Conservation (phyloP, 1,140 invertebrate genomes). For the Heliconius himera region DNA sequence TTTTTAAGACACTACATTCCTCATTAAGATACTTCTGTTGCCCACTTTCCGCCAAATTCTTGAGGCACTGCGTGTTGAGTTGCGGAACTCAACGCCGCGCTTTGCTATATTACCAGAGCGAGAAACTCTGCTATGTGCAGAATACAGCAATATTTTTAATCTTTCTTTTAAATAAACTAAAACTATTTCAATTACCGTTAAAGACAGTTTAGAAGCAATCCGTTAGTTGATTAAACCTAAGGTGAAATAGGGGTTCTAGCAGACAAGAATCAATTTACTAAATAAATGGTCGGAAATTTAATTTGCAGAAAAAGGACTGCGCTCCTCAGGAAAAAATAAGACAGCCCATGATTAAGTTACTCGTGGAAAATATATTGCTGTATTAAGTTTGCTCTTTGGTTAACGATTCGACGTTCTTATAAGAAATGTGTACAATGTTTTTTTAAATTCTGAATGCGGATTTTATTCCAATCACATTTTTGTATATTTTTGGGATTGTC, state of each 20-base stretch:
- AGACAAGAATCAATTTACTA: slow-evolving; percentile 29
- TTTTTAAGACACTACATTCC: no score
- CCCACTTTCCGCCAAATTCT: no score
- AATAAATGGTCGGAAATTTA: slow-evolving; percentile 35
- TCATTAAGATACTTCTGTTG: no score
- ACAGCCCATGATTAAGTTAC: slow-evolving; percentile 21
- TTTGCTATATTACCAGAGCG: no score
- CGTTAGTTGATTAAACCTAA: slow-evolving; percentile 28
- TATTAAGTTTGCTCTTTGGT: slow-evolving; percentile 1
- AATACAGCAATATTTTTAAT: no score
- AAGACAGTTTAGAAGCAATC: slow-evolving; percentile 23
- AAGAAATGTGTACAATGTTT: not conserved
- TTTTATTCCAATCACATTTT: no score
- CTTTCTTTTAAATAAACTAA: not conserved
- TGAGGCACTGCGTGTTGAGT: no score
- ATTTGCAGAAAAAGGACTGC: slow-evolving; percentile 31
- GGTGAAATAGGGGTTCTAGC: slow-evolving; percentile 24
- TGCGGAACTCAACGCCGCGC: no score
- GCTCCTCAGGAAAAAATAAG: slow-evolving; percentile 28
- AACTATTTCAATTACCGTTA: not conserved
- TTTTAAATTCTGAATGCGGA: not conserved
- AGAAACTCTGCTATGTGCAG: no score
- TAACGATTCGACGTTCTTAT: not conserved
- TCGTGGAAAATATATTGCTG: not conserved
- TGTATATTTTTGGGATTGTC: no score